Evolutionary conservation across 2,888 invertebrate species (phyloP).

Genomic region (Serripes groenlandicus): DNA sequence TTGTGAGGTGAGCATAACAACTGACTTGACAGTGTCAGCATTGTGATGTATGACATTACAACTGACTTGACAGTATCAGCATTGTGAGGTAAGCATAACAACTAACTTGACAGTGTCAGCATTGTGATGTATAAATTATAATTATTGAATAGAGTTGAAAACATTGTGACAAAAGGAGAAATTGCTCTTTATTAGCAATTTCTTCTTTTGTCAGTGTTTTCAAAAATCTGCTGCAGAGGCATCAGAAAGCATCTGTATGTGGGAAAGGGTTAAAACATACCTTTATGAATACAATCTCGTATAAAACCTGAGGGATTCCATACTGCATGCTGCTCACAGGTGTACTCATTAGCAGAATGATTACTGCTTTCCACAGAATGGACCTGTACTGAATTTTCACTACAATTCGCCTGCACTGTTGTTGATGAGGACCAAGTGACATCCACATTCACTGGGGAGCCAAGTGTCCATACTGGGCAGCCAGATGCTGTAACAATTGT

Average conservation of each 20-base stretch:
- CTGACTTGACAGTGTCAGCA: too few relatives aligned
- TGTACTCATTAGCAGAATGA: conserved; percentile 53
- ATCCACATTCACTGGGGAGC: conserved; percentile 22
- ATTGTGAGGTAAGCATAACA: too few relatives aligned
- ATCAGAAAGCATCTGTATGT: neutral
- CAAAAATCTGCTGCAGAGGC: too few relatives aligned
- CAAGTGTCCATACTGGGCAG: conserved; percentile 50
- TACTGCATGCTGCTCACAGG: conserved; percentile 64
- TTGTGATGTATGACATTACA: too few relatives aligned
- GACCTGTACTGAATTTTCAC: neutral
- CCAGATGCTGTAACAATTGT: conserved; percentile 30
- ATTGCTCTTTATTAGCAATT: too few relatives aligned
- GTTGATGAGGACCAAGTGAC: conserved; percentile 1
- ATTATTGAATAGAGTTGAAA: too few relatives aligned
- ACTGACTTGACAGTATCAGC: too few relatives aligned
- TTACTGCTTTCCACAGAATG: conserved; percentile 4
- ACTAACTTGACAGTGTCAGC: too few relatives aligned
- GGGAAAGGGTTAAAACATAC: conserved; percentile 11
- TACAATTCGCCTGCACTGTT: neutral
- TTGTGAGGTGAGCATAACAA: too few relatives aligned
- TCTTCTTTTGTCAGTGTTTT: too few relatives aligned
- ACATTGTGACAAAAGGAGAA: too few relatives aligned
- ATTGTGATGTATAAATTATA: too few relatives aligned
- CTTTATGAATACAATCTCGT: conserved; percentile 73
- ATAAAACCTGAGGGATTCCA: conserved; percentile 72